A percentile compares a stretch with the other conserved stretches of the same genome.
Conservation (phyloP, 2,113 vertebrate genomes). For the Orycteropus afer region DNA sequence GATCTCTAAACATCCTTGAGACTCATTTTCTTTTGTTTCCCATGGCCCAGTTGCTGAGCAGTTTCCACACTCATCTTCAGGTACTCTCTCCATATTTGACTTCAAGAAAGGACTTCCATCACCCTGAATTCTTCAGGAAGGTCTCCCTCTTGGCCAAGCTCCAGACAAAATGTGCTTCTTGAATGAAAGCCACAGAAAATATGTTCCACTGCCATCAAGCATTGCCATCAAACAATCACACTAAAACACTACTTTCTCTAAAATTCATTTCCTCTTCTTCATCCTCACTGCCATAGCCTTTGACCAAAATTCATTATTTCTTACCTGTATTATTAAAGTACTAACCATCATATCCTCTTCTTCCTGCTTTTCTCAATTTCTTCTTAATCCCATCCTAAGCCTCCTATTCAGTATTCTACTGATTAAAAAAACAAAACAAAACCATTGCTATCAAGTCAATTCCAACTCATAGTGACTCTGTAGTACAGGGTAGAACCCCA, state of each 20-base stretch:
- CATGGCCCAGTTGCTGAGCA: neutral
- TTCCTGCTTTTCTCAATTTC: neutral
- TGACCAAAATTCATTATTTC: neutral
- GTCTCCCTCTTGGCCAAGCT: neutral
- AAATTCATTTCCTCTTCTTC: neutral
- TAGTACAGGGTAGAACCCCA: too few species aligned
- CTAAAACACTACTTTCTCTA: neutral
- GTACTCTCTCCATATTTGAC: neutral
- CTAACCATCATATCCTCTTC: neutral
- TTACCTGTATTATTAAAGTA: neutral
- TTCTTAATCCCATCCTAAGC: neutral
- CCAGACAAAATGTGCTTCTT: neutral
- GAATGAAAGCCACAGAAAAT: neutral
- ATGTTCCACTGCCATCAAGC: neutral
- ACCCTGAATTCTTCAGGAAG: neutral
- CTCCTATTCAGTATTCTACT: neutral
- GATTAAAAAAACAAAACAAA: neutral
- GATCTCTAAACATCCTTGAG: neutral
- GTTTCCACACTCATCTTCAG: neutral
- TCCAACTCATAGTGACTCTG: too few species aligned
- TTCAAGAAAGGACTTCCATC: constrained; percentile 15
- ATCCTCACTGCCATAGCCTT: neutral
- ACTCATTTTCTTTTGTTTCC: neutral
- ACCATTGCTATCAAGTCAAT: too few species aligned
- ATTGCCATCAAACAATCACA: neutral